Evolutionary conservation across 1,140 invertebrate species (phyloP), one percentile per base, ranked within the genome.

Genomic region (Pseudomyrmex pallidus): DNA sequence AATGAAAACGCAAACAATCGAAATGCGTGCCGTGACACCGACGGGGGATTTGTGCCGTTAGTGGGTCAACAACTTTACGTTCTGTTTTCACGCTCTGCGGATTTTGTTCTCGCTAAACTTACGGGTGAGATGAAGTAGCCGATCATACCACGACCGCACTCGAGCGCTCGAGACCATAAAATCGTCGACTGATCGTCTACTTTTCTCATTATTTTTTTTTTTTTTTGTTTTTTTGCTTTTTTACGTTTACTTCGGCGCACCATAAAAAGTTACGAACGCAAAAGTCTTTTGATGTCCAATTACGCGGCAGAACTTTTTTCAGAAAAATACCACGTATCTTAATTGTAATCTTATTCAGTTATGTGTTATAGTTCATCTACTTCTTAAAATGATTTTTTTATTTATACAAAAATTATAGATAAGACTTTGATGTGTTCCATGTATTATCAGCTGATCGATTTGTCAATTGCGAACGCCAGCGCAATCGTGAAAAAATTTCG

Each of bases 1-100:
- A 72, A 72, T 15, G 66, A 44, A 72, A 35, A 70, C 56, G 66
- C 56, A 70, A 80, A 80, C 76, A 80, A 80, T 80, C 76, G 76
- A 80, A 80, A 72, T 80, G 76, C 76, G 76, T 78, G 64, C 64
- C 54, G 54, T 59, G 76, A 80, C 76, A 80, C 44, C 64, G 76
- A 22, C 54, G 70, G 72, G 67, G 78, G 78, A 82, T 82, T 82
- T 82, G 70, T 82, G 78, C 78, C 70, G 78, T 82, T 82, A 82
- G 78, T 82, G 35, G 78, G 78, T 73, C 78, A 82, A 82, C 78
- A 74, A 62, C 57, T 82, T 82, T 50, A 35, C 78, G 78, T 82
- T 82, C 70, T 74, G 70, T 82, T 82, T 82, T 82, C 78, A 82
- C 57, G 78, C 72, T 82, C 78, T 52, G 68, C 46, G 57, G 57